A percentile compares a stretch with the other conserved stretches of the same genome.
Conservation (phyloP, 2,888 invertebrate genomes). For the Sipunculus nudus region DNA sequence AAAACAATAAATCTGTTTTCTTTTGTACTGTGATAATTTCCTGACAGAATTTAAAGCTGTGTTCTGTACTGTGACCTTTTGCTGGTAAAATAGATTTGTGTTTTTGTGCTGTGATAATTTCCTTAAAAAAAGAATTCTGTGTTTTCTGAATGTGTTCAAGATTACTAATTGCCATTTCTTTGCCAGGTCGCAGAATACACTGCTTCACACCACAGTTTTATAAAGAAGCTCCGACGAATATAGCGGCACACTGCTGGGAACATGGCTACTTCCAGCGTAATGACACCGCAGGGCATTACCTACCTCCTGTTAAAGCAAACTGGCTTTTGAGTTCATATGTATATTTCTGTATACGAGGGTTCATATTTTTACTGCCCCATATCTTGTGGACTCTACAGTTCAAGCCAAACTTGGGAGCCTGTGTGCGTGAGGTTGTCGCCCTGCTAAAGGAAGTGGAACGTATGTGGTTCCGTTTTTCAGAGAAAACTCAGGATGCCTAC, state of each 20-base stretch:
- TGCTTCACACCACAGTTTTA: not conserved
- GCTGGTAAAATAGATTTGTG: too few species aligned
- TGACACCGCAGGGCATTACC: not conserved
- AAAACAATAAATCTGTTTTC: too few species aligned
- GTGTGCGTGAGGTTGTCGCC: not conserved
- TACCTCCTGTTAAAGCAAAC: not conserved
- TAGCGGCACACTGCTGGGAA: conserved; percentile 1
- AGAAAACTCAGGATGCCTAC: not conserved
- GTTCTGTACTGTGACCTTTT: too few species aligned
- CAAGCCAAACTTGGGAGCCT: not conserved
- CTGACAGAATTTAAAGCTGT: too few species aligned
- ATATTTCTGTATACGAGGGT: not conserved
- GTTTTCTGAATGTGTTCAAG: too few species aligned
- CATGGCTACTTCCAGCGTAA: not conserved
- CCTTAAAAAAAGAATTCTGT: too few species aligned
- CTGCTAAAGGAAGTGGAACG: not conserved
- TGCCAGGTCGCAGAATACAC: not conserved
- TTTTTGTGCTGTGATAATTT: too few species aligned
- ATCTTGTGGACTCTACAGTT: not conserved
- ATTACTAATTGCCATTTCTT: not conserved
- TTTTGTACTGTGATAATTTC: too few species aligned
- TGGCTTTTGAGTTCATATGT: not conserved
- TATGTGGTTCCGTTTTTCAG: not conserved
- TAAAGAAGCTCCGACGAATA: not conserved
- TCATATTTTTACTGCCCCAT: not conserved